These are phyloP conservation scores for Zeugodacus cucurbitae DNA, from an alignment of 1,140 invertebrate species.

Conservation along the genomic window DNA sequence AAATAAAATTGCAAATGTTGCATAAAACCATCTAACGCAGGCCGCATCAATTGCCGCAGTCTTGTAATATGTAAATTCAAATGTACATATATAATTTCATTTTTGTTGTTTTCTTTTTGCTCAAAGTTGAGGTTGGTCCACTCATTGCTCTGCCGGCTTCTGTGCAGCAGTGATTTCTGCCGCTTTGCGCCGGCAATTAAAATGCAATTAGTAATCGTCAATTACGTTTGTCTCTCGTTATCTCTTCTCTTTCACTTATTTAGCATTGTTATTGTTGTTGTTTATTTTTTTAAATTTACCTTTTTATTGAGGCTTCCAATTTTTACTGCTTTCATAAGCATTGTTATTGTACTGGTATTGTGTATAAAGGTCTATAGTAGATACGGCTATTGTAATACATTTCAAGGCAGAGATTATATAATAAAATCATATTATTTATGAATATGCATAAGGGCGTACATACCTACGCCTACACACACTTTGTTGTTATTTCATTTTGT, in stretches of 20 bases:
- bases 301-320: not conserved
- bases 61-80: too few relatives aligned
- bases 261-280: not conserved
- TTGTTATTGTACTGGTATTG: not conserved
- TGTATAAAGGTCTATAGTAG: not conserved
- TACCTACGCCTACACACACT: not conserved
- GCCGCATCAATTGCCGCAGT: not conserved
- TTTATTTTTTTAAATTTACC: not conserved
- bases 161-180: conserved; percentile 1
- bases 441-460: not conserved
- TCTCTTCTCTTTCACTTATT: conserved; percentile 3
- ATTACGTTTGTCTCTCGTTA: conserved; percentile 32
- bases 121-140: not conserved
- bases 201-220: conserved; percentile 39
- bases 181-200: conserved; percentile 18
- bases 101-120: not conserved
- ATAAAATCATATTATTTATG: not conserved
- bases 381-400: not conserved
- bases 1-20: conserved; percentile 30
- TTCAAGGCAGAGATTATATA: not conserved
- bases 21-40: not conserved
- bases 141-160: not conserved
- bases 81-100: not conserved
- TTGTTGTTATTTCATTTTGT: not conserved
- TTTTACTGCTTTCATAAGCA: not conserved